Evolutionary conservation across 2,797 vertebrate genomes (phyloP), one percentile per base, ranked within the genome.

Genomic region (Amazona finschi): DNA sequence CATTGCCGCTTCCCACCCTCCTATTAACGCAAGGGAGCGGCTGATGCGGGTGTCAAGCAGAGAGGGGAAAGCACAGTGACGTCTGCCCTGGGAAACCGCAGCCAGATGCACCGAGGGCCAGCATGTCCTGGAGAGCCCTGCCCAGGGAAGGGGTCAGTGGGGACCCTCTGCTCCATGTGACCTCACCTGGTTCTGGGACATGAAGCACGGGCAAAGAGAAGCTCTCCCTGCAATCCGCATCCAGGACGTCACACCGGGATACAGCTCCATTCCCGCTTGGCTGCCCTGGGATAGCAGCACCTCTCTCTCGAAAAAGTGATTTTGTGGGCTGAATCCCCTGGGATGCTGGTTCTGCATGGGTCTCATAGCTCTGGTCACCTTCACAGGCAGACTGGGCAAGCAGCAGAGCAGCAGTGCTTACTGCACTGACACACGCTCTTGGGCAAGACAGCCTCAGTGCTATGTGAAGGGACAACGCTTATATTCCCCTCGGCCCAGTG

Each of bases 361-460:
- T 15, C 41, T 66, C 65, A 55, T 47, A 84, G 36, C 25, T 55
- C 49, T 49, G 58, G 10, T 49, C 39, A 47, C 8, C 25, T 28
- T 39, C 33, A 8, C 2, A 21, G 15, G 31, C 38, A 74, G 65
- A 31, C 9, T 36, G 60, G 84, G 64, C 36, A 66, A 38, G 46
- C 17, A 41, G 65, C 38, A 71, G 84, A 58, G 66, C 64, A 62
- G 49, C 43, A 58, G 58, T 36, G n/a, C 67, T 78, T 28, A 2
- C n/a, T 72, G 73, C 52, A 44, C 62, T 0, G 0, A 13, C 3
- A 1, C 3, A 3, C 2, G 6, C 31, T 47, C 30, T 30, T 33
- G 39, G 50, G 16, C 39, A 61, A 27, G 2, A 16, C 4, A 3
- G 25, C 44, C 2, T 4, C 33, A 43, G n/a, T 1, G 8, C 52